Evolutionary conservation across 1,140 invertebrate species (phyloP).

Genomic region (Medauroidea extradentata): DNA sequence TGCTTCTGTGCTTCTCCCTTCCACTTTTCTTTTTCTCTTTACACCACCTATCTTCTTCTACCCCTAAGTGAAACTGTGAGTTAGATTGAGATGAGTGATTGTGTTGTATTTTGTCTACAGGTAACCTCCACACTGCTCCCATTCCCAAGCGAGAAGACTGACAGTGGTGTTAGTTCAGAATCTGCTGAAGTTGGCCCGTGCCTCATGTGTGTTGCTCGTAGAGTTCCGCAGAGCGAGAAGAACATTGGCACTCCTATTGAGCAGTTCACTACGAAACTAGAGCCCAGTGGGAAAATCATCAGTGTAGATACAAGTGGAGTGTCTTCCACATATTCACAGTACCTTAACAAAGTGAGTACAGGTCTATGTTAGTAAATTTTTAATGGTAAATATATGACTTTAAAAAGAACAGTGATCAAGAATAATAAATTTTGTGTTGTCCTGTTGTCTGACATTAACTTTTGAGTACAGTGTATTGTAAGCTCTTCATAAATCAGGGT

Average conservation of each 20-base stretch:
- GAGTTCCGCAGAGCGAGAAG: constrained; percentile 80
- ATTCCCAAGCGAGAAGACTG: constrained; percentile 45
- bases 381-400: constrained; percentile 1
- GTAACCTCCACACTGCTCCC: constrained; percentile 54
- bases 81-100: too few species aligned
- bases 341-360: constrained; percentile 59
- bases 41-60: too few species aligned
- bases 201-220: constrained; percentile 75
- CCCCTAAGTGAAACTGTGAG: too few species aligned
- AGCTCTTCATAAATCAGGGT: not conserved
- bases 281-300: constrained; percentile 78
- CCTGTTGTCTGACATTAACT: not conserved
- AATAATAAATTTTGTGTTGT: not conserved
- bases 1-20: too few species aligned
- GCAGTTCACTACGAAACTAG: constrained; percentile 89
- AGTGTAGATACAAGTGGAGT: constrained; percentile 69
- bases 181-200: constrained; percentile 54
- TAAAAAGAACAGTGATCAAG: not conserved
- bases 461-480: not conserved
- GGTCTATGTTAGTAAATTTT: constrained; percentile 26
- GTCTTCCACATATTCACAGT: constrained; percentile 56
- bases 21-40: too few species aligned
- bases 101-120: too few species aligned
- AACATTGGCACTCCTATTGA: constrained; percentile 58
- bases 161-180: constrained; percentile 20